Evolutionary conservation across 2,797 vertebrate species (phyloP).

Genomic region (Apodemus agrarius): DNA sequence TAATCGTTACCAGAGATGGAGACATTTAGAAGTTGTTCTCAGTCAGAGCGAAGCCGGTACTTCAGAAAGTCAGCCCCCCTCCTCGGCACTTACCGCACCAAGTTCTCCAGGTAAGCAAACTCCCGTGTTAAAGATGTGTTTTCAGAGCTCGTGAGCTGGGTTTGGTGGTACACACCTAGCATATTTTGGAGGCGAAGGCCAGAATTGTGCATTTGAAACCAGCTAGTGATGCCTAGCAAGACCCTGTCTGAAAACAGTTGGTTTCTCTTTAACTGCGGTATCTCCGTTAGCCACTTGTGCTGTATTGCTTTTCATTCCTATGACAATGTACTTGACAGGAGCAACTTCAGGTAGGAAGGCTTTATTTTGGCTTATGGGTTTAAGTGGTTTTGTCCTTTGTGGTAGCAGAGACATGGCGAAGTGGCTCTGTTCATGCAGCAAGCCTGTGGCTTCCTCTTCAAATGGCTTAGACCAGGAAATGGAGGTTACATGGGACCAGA

Average conservation of each 20-base stretch:
- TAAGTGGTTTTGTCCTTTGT: background rate
- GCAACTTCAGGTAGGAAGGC: background rate
- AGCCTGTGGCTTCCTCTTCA: background rate
- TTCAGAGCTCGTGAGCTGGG: background rate
- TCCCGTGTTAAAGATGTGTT: background rate
- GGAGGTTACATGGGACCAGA: background rate
- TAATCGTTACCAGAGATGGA: constrained; percentile 94
- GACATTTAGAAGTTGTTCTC: constrained; percentile 95
- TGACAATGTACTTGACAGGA: background rate
- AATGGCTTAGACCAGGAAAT: background rate
- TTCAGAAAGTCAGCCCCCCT: constrained; percentile 90
- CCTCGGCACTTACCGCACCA: constrained; percentile 90
- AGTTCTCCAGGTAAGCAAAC: constrained; percentile 91
- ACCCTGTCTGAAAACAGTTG: background rate
- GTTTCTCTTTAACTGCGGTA: background rate
- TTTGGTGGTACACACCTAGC: background rate
- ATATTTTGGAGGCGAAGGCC: background rate
- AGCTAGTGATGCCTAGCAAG: background rate
- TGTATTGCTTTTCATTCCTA: background rate
- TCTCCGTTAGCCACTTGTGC: background rate
- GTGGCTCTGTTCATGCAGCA: background rate
- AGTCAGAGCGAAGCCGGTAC: constrained; percentile 91
- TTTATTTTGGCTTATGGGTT: background rate
- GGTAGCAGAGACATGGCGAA: background rate
- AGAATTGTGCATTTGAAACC: background rate